Evolutionary conservation across 2,888 invertebrate genomes (phyloP).

Genomic region (Chrysolina haemoptera): DNA sequence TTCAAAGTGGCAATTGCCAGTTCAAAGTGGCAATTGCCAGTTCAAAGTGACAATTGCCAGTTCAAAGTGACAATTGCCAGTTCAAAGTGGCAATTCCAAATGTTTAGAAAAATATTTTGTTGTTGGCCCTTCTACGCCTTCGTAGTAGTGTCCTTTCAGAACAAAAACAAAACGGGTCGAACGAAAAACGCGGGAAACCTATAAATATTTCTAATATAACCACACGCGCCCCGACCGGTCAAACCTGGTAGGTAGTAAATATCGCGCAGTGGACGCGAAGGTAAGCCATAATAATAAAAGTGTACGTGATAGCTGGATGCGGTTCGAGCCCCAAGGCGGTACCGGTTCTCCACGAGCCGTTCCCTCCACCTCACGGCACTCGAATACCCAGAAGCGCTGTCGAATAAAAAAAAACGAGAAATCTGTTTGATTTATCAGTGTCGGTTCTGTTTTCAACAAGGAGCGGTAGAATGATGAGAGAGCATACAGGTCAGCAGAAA

Average conservation of each 20-base stretch:
- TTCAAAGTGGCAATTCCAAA: no score
- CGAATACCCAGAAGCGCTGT: constrained; percentile 18
- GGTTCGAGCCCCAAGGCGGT: constrained; percentile 25
- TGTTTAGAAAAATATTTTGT: no score
- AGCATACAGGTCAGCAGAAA: no score
- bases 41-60: no score
- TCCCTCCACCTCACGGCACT: constrained; percentile 17
- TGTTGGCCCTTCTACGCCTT: no score
- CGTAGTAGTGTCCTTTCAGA: neutral
- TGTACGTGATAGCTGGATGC: constrained; percentile 15
- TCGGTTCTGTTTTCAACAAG: neutral
- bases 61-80: no score
- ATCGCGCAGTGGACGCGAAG: neutral
- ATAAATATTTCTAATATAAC: constrained; percentile 26
- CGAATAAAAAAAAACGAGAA: constrained; percentile 20
- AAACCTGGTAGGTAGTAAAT: constrained; percentile 29
- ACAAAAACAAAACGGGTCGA: neutral
- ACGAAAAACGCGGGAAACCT: constrained; percentile 34
- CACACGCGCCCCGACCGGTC: constrained; percentile 35
- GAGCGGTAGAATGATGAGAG: neutral
- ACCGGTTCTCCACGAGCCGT: constrained; percentile 29
- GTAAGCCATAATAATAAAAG: neutral
- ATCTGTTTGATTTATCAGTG: constrained; percentile 4
- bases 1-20: no score
- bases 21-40: no score